Percentiles rank a stretch among this genome's conserved stretches.
Evolutionary conservation across 2,888 invertebrate genomes (phyloP).

Genomic region (Dryobota labecula): DNA sequence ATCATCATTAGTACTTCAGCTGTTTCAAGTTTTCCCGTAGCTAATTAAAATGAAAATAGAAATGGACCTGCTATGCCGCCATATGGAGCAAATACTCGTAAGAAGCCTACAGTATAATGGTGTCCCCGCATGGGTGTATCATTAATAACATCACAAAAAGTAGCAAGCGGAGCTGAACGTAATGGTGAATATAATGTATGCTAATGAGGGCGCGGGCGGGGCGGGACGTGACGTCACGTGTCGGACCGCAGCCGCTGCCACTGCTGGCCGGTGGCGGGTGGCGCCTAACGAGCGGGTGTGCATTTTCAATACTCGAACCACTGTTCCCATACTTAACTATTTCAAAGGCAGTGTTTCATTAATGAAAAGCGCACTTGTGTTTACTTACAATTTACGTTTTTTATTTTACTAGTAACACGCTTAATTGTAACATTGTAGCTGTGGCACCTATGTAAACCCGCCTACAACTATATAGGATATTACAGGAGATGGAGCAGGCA

Average conservation of each 20-base stretch:
- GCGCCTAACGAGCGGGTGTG: constrained; percentile 86
- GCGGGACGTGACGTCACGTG: constrained; percentile 88
- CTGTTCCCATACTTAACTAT: constrained; percentile 66
- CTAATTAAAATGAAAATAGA: constrained; percentile 63
- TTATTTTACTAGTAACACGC: constrained; percentile 29
- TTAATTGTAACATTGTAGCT: constrained; percentile 41
- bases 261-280: constrained; percentile 68
- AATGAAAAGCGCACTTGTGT: constrained; percentile 5
- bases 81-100: constrained; percentile 69
- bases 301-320: constrained; percentile 84
- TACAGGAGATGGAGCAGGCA: constrained; percentile 72
- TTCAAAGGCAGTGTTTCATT: constrained; percentile 63
- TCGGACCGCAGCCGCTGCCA: constrained; percentile 84
- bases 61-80: constrained; percentile 47
- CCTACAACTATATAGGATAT: constrained; percentile 67
- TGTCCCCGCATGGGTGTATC: constrained; percentile 74
- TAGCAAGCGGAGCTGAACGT: constrained; percentile 83
- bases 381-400: constrained; percentile 7
- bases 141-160: constrained; percentile 85
- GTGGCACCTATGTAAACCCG: constrained; percentile 50
- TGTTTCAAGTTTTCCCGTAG: constrained; percentile 12
- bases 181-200: constrained; percentile 90
- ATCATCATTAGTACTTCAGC: constrained; percentile 6
- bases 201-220: constrained; percentile 87
- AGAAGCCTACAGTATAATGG: constrained; percentile 69